Conservation (phyloP, 2,113 vertebrate genomes). For the Callipepla squamata region DNA sequence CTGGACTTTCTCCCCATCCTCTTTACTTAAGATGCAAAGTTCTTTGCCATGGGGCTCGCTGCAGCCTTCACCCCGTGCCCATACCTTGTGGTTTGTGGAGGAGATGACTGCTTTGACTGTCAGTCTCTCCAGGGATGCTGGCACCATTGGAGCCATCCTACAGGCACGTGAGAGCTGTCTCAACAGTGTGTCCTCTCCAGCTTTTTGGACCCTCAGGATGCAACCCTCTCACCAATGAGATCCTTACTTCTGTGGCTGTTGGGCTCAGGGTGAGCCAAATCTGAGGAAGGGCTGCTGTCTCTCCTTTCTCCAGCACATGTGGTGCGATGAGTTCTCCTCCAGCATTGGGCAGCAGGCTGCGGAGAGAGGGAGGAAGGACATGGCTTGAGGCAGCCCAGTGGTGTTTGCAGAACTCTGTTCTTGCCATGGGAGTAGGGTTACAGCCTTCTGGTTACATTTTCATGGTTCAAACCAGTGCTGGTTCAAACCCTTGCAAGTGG, state of each 20-base stretch:
- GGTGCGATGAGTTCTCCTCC: neutral
- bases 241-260: neutral
- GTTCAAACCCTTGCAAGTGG: too few species aligned
- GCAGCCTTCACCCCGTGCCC: neutral
- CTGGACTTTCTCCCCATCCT: neutral
- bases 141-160: neutral
- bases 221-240: neutral
- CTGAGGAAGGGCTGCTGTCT: neutral
- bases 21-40: neutral
- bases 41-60: neutral
- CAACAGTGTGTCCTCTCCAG: neutral
- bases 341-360: neutral
- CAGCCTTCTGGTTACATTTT: neutral
- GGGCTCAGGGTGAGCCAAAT: neutral
- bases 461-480: neutral
- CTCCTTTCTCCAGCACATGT: neutral
- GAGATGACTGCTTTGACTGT: neutral
- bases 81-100: neutral
- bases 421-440: neutral
- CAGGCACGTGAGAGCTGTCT: neutral
- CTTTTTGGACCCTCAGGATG: neutral
- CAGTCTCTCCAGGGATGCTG: neutral
- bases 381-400: neutral
- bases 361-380: neutral
- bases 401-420: neutral